Conservation (phyloP, 1,140 invertebrate genomes). For the Ladona fulva region DNA sequence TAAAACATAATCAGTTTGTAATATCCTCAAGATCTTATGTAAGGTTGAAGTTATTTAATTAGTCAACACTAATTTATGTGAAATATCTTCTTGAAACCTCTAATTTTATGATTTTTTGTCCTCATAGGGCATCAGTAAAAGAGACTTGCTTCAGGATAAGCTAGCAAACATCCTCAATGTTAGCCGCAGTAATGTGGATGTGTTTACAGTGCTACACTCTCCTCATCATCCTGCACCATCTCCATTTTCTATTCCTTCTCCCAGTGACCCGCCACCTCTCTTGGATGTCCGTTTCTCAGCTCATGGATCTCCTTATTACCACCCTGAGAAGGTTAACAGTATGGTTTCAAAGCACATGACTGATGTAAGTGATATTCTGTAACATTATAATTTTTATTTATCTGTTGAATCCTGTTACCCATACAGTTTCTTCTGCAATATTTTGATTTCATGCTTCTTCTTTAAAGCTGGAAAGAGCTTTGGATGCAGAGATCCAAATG, state of each 20-base stretch:
- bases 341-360: slow-evolving; percentile 56
- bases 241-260: neutral
- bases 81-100: too few relatives aligned
- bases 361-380: slow-evolving; percentile 41
- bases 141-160: slow-evolving; percentile 56
- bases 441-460: too few relatives aligned
- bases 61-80: too few relatives aligned
- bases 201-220: slow-evolving; percentile 78
- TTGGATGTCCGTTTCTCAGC: slow-evolving; percentile 83
- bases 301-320: slow-evolving; percentile 85
- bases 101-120: too few relatives aligned
- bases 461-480: slow-evolving; percentile 50
- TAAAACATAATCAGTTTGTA: too few relatives aligned
- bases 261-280: slow-evolving; percentile 29
- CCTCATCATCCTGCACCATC: slow-evolving; percentile 46
- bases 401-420: neutral
- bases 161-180: slow-evolving; percentile 67
- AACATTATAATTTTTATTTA: slow-evolving; percentile 2
- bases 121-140: slow-evolving; percentile 51
- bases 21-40: too few relatives aligned
- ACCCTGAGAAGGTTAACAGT: slow-evolving; percentile 73
- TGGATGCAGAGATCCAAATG: slow-evolving; percentile 66
- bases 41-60: too few relatives aligned
- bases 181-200: slow-evolving; percentile 73
- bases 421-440: slow-evolving; percentile 23